These are phyloP conservation scores for Ceratoteleas bidentatus DNA, from an alignment of 1,140 invertebrate species.

Conservation along the genomic window DNA sequence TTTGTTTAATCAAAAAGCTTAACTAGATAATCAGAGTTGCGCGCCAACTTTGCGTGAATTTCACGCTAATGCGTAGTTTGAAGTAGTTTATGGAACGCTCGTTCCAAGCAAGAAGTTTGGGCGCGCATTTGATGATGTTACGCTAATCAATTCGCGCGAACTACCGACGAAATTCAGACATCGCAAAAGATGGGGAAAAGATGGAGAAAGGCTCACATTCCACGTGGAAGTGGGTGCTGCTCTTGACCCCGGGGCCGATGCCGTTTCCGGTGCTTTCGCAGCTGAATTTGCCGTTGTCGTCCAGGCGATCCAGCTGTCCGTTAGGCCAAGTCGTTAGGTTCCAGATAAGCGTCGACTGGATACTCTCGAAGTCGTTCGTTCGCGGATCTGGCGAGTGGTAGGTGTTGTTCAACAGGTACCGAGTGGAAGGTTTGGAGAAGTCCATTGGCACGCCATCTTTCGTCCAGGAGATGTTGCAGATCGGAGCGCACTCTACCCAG, in stretches of 20 bases:
- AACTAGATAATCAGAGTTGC: background rate
- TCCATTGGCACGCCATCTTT: slow-evolving; percentile 87
- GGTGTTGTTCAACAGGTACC: slow-evolving; percentile 87
- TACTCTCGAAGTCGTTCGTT: slow-evolving; percentile 93
- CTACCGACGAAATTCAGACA: background rate
- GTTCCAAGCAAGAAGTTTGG: background rate
- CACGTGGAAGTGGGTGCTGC: slow-evolving; percentile 90
- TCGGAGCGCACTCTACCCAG: slow-evolving; percentile 92
- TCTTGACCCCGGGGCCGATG: slow-evolving; percentile 87
- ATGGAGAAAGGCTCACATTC: slow-evolving; percentile 87
- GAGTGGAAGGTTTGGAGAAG: slow-evolving; percentile 81
- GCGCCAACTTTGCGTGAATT: slow-evolving; percentile 3
- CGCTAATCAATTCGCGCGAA: background rate
- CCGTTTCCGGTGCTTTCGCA: slow-evolving; percentile 91
- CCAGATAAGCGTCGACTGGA: slow-evolving; percentile 90
- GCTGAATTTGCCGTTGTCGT: slow-evolving; percentile 91
- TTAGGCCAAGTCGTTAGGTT: slow-evolving; percentile 92
- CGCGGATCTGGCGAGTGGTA: slow-evolving; percentile 84
- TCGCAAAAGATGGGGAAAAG: too few relatives aligned
- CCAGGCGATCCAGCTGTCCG: slow-evolving; percentile 87
- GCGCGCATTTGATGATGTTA: background rate
- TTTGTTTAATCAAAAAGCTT: background rate
- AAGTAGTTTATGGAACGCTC: background rate
- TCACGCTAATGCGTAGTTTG: background rate
- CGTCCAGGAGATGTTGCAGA: slow-evolving; percentile 91